phyloP scores from a whole-genome alignment of 1,140 invertebrate genomes.

The Formica selysi region DNA sequence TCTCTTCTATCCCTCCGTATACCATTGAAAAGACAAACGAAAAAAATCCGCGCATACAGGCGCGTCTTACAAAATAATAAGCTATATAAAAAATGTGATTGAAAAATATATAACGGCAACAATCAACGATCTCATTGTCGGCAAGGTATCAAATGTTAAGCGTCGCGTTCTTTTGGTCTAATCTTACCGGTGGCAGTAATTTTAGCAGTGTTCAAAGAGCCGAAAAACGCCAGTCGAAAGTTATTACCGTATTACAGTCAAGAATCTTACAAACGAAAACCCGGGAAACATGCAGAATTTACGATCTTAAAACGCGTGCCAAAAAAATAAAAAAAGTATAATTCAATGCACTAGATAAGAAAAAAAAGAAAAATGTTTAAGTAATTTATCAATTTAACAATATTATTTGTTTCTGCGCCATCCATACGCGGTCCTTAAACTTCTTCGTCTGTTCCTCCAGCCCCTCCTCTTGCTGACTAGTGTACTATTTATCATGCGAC shows the following conservation, averaged over 20 bases:
- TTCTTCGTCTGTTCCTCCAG: slow-evolving; percentile 39
- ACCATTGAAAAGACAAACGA: slow-evolving; percentile 23
- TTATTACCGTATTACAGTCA: not conserved
- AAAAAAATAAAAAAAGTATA: not conserved
- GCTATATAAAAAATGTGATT: not conserved
- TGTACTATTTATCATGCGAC: slow-evolving; percentile 71
- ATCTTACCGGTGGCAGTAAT: not conserved
- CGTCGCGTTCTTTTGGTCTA: slow-evolving; percentile 30
- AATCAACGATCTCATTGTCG: not conserved
- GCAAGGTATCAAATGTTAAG: slow-evolving; percentile 9
- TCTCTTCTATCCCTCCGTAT: not conserved
- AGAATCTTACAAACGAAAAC: not conserved
- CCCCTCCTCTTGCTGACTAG: slow-evolving; percentile 73
- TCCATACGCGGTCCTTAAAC: slow-evolving; percentile 43
- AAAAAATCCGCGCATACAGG: not conserved
- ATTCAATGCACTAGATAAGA: not conserved
- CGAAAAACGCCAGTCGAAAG: too few relatives aligned
- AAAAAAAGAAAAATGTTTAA: not conserved
- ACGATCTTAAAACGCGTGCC: not conserved
- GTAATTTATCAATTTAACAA: slow-evolving; percentile 27
- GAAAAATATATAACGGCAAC: slow-evolving; percentile 35
- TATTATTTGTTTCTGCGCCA: slow-evolving; percentile 43
- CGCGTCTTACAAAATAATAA: slow-evolving; percentile 34
- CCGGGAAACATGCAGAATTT: slow-evolving; percentile 24
- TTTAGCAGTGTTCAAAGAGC: slow-evolving; percentile 19